Evolutionary conservation across 2,113 vertebrate species (phyloP).

Genomic region (Calidris pugnax): DNA sequence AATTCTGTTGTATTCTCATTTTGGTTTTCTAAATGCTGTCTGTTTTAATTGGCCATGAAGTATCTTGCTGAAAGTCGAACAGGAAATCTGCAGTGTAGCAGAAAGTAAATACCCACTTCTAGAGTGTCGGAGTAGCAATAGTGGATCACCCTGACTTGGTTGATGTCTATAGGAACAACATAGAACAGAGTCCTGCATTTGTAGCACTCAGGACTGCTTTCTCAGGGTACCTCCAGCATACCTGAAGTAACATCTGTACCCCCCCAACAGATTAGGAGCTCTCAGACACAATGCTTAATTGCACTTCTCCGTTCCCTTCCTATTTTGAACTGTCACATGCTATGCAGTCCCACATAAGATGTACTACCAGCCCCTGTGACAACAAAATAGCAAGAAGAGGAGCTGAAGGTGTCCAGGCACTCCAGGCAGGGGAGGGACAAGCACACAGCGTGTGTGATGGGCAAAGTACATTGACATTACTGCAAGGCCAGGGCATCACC

Average conservation of each 20-base stretch:
- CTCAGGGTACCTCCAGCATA: neutral
- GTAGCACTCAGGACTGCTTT: neutral
- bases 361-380: neutral
- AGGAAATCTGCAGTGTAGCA: neutral
- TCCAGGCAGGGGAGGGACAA: neutral
- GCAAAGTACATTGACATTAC: neutral
- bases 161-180: neutral
- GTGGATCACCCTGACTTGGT: neutral
- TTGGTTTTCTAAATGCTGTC: neutral
- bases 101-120: neutral
- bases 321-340: neutral
- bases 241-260: neutral
- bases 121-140: neutral
- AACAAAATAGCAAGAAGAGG: neutral
- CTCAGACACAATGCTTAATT: neutral
- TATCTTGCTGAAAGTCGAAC: neutral
- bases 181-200: neutral
- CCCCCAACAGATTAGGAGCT: neutral
- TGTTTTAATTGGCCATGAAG: neutral
- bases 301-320: neutral
- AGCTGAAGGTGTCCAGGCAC: neutral
- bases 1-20: neutral
- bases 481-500: neutral
- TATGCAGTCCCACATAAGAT: neutral
- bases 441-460: fast-evolving